A percentile compares a stretch with the other conserved stretches of the same genome.
Conservation (phyloP, 2,888 invertebrate genomes). For the Cheilosia vulpina region DNA sequence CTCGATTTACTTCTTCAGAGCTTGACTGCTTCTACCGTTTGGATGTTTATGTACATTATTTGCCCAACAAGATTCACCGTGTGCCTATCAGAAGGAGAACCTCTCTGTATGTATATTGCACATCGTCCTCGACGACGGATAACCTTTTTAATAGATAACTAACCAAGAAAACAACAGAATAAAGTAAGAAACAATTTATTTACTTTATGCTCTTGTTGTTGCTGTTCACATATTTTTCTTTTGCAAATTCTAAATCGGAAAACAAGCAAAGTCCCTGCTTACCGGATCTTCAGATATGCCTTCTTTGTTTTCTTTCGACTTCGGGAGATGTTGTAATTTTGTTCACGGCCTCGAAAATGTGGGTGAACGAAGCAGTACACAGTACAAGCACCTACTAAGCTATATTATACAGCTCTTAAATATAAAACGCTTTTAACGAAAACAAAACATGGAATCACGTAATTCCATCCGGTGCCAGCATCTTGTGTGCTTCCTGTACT, state of each 20-base stretch:
- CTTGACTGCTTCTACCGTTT: no score
- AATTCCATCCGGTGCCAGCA: slow-evolving; percentile 45
- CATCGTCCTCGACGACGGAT: not conserved
- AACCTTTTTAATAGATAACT: not conserved
- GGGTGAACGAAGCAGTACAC: not conserved
- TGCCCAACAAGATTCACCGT: no score
- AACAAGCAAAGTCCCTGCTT: slow-evolving; percentile 47
- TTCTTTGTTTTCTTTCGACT: slow-evolving; percentile 33
- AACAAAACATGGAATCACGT: slow-evolving; percentile 45
- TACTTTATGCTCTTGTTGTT: not conserved
- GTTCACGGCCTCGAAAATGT: not conserved
- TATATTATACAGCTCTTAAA: slow-evolving; percentile 3
- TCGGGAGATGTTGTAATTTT: slow-evolving; percentile 14
- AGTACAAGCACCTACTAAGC: not conserved
- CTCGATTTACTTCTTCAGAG: no score
- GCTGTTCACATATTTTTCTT: not conserved
- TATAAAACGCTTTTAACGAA: slow-evolving; percentile 39
- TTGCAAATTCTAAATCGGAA: slow-evolving; percentile 12
- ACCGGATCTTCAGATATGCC: slow-evolving; percentile 48
- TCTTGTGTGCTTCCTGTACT: slow-evolving; percentile 21
- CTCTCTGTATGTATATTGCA: not conserved
- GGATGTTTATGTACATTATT: no score
- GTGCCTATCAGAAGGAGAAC: no score
- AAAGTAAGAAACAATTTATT: not conserved
- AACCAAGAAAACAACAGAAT: not conserved